Evolutionary conservation across 2,797 vertebrate genomes (phyloP), one percentile per base, ranked within the genome.

Genomic region (Arremon brunneinucha): DNA sequence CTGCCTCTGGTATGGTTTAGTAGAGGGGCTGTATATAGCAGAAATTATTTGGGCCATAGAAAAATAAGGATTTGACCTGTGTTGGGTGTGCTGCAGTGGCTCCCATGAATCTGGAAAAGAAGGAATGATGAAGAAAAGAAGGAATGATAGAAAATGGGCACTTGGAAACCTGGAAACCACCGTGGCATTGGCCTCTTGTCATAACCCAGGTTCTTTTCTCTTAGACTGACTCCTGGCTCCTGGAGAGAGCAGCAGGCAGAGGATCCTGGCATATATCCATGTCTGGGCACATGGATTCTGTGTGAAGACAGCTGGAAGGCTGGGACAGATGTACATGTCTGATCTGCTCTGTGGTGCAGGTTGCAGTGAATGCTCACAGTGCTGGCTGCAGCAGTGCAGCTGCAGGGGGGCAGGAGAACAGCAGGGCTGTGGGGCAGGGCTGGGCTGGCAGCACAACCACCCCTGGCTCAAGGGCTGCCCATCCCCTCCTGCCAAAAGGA

Each of bases 281-380:
- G 53, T 56, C 80, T 60, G 80, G 80, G 80, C 83, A 78, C 62
- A 28, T 0, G 14, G 83, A 46, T 53, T 77, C 15, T 32, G 49
- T 46, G 72, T 75, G 90, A 70, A 93, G 92, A 63, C 76, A 94
- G 76, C 80, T 46, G 44, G 72, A 43, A 90, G 86, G 77, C 64
- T 53, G 86, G 78, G 93, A 84, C 85, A 86, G 91, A 81, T 88
- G 91, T 88, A 81, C 55, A 57, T 17, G 69, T 52, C 87, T 88
- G 91, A 68, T 86, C 62, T 81, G 83, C 77, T 91, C 57, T 1
- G 1, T 79, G 82, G 49, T 55, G 17, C 77, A 81, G 87, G 80
- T 28, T 79, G 91, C 57, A 83, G 69, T 1, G 37, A 28, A 8
- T 34, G 85, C 22, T 83, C 57, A 15, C 1, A 3, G 39, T 14